phyloP scores from a whole-genome alignment of 2,113 vertebrate species.

The Mustelus asterias region DNA sequence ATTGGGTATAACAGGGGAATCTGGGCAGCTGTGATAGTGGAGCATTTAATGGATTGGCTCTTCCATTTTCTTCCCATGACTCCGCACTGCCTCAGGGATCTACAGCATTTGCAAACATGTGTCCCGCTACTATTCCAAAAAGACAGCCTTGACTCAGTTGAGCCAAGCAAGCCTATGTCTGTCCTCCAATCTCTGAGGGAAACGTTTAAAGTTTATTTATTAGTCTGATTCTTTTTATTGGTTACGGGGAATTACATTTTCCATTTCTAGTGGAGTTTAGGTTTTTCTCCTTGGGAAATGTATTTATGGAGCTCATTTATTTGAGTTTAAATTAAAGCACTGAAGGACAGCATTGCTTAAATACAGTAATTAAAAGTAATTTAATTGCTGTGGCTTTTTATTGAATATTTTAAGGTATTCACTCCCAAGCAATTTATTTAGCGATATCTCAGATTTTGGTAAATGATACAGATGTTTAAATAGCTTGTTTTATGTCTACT shows the following conservation, averaged over 20 bases:
- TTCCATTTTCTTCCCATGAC: too few species aligned
- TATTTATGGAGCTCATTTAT: neutral
- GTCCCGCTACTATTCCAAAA: too few species aligned
- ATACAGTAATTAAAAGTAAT: constrained; percentile 29
- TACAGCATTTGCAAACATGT: too few species aligned
- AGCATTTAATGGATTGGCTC: too few species aligned
- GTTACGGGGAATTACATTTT: neutral
- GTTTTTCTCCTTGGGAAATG: neutral
- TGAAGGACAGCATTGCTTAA: neutral
- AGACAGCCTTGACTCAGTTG: too few species aligned
- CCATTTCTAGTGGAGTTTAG: neutral
- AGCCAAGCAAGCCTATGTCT: too few species aligned
- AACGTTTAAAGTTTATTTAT: too few species aligned
- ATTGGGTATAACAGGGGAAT: too few species aligned
- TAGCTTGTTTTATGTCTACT: neutral
- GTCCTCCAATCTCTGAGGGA: too few species aligned
- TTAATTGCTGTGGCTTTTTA: neutral
- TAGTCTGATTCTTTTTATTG: neutral
- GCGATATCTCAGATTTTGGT: neutral
- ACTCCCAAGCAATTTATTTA: neutral
- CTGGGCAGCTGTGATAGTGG: too few species aligned
- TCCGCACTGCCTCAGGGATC: too few species aligned
- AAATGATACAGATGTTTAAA: neutral
- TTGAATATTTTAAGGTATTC: neutral
- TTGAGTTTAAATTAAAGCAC: neutral